Percentiles rank a stretch among this genome's conserved stretches.
These are phyloP conservation scores for Pangasius macronema DNA, from an alignment of 2,797 vertebrate species.

Conservation along the genomic window DNA sequence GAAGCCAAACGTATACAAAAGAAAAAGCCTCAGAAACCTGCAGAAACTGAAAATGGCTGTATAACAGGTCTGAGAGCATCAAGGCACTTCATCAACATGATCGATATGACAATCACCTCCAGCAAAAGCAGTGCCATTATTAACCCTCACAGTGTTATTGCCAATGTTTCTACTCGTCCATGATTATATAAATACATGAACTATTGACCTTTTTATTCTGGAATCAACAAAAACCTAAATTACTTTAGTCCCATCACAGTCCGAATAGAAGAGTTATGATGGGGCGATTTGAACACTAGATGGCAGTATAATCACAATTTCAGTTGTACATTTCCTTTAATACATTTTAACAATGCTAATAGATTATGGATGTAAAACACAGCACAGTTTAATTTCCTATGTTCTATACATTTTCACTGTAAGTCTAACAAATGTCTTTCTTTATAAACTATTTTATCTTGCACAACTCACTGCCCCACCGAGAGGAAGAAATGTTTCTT, in stretches of 20 bases:
- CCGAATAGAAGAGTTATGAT: background rate
- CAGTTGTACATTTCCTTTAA: background rate
- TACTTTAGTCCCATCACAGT: background rate
- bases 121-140: background rate
- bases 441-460: background rate
- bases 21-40: background rate
- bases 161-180: background rate
- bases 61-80: background rate
- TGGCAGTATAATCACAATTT: constrained; percentile 14
- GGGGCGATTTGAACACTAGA: background rate
- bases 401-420: background rate
- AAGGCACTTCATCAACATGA: background rate
- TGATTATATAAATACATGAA: background rate
- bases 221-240: background rate
- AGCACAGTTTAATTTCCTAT: background rate
- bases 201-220: background rate
- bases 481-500: background rate
- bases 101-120: too few species aligned
- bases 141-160: background rate
- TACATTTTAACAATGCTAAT: too few species aligned
- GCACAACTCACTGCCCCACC: background rate
- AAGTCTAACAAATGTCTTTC: background rate
- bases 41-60: background rate
- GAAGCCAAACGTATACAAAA: background rate
- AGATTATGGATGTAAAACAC: background rate